A percentile compares a stretch with the other conserved stretches of the same genome.
Evolutionary conservation across 2,113 vertebrate genomes (phyloP).

Genomic region (Ornithorhynchus anatinus): DNA sequence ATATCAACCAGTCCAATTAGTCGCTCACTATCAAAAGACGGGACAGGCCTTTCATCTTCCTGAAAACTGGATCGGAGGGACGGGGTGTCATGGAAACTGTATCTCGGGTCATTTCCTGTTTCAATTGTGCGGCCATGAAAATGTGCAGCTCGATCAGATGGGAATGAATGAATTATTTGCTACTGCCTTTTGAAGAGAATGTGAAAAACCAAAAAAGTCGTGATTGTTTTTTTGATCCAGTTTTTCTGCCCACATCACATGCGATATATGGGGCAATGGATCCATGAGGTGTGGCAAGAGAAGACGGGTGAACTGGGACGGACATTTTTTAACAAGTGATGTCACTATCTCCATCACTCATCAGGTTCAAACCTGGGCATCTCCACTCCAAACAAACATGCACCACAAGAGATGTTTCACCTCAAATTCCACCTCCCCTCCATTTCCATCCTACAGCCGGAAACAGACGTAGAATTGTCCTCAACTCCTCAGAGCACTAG

Average conservation of each 20-base stretch:
- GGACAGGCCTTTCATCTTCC: conserved; percentile 83
- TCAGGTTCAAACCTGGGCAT: too few species aligned
- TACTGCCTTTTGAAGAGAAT: conserved; percentile 40
- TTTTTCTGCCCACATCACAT: conserved; percentile 40
- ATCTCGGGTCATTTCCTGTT: conserved; percentile 85
- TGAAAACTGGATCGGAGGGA: conserved; percentile 72
- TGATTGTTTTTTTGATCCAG: conserved; percentile 24
- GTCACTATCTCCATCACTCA: too few species aligned
- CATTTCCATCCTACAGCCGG: not conserved
- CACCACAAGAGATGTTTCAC: not conserved
- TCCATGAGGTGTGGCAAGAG: not conserved
- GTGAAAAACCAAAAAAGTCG: conserved; percentile 33
- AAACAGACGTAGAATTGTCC: not conserved
- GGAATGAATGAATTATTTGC: conserved; percentile 54
- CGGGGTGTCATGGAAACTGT: conserved; percentile 86
- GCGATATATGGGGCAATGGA: not conserved
- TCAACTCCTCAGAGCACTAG: not conserved
- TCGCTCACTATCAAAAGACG: conserved; percentile 77
- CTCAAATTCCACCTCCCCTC: not conserved
- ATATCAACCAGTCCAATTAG: conserved; percentile 84
- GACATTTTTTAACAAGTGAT: too few species aligned
- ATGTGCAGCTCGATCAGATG: conserved; percentile 41
- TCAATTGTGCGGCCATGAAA: conserved; percentile 70
- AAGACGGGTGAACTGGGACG: too few species aligned
- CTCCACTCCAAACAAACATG: too few species aligned